Base-by-base conservation (phyloP, 2,113 vertebrate genomes). In the Rhea americana region DNA sequence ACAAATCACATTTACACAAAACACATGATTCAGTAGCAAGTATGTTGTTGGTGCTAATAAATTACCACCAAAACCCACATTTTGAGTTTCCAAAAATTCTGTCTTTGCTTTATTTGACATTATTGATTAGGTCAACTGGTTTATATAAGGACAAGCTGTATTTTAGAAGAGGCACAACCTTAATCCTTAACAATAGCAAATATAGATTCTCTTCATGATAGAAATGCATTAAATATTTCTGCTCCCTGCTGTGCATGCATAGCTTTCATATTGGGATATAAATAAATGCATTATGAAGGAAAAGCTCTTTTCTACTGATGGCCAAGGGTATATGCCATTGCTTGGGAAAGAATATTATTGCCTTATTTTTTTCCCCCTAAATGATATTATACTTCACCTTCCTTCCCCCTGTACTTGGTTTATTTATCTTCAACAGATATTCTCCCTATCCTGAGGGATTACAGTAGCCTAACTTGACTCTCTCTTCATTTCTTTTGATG, bases 401-500 rank as follows among this genome's bases (percentile, higher is more conserved):
- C 37, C 75, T 86, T 90, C 21, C 58, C 70, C 48, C 80, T 75
- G 30, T 67, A 75, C 48, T 87, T 63, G 68, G 77, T 96, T 96
- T 95, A 95, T 96, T 95, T 94, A 78, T 93, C 85, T 96, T 94
- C 63, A 79, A 91, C 91, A 96, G 93, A 82, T 95, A 75, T 93
- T 94, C 85, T 94, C 85, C 56, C 82, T 87, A 47, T 97, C 96
- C 93, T 75, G 48, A 89, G 92, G 96, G 97, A 97, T 96, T 97
- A 97, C 91, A 63, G 53, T 91, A 94, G 92, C 83, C 92, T 91
- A 84, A 51, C 51, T 94, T 97, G 93, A 88, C 96, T 98, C 96
- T 97, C 89, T 95, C 97, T 97, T 96, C 41, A 95, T 97, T 97
- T 97, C 94, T 97, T 97, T 96, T 97, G 95, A 97, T 97, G 95